A percentile compares a stretch with the other conserved stretches of the same genome.
Evolutionary conservation across 2,113 vertebrate species (phyloP).

Genomic region (Daphoenositta chrysoptera): DNA sequence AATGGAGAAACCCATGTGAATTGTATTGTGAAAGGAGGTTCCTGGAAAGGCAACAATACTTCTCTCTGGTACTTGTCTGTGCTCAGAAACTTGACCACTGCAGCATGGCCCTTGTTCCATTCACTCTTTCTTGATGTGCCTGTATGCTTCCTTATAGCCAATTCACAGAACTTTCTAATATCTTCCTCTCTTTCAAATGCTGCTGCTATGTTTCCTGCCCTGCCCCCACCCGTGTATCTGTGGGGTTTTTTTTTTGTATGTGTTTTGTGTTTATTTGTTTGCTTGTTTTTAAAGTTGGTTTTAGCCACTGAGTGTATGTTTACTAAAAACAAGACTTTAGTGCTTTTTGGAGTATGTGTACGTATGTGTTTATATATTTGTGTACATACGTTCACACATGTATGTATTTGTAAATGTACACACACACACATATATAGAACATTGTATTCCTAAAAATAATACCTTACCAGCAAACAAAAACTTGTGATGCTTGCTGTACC

Average conservation of each 20-base stretch:
- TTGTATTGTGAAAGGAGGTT: background rate
- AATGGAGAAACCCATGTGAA: background rate
- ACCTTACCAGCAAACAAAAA: background rate
- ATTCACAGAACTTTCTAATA: background rate
- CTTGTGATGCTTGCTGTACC: background rate
- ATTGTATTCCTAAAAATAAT: background rate
- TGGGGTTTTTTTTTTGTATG: too few species aligned
- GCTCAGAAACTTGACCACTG: background rate
- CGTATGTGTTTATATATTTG: background rate
- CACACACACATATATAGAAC: background rate
- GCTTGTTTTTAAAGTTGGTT: background rate
- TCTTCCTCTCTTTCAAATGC: background rate
- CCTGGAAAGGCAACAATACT: background rate
- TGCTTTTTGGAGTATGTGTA: background rate
- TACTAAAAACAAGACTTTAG: background rate
- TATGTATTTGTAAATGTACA: background rate
- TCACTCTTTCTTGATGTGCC: background rate
- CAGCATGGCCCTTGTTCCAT: background rate
- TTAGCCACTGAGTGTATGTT: background rate
- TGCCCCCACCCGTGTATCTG: accelerated
- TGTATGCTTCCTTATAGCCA: background rate
- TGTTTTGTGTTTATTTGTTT: background rate
- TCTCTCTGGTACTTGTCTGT: background rate
- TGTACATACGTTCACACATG: background rate
- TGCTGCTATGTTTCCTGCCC: background rate